A percentile compares a stretch with the other conserved stretches of the same genome.
These are phyloP conservation scores for Trichomalopsis sarcophagae DNA, from an alignment of 1,140 invertebrate genomes.

Conservation along the genomic window DNA sequence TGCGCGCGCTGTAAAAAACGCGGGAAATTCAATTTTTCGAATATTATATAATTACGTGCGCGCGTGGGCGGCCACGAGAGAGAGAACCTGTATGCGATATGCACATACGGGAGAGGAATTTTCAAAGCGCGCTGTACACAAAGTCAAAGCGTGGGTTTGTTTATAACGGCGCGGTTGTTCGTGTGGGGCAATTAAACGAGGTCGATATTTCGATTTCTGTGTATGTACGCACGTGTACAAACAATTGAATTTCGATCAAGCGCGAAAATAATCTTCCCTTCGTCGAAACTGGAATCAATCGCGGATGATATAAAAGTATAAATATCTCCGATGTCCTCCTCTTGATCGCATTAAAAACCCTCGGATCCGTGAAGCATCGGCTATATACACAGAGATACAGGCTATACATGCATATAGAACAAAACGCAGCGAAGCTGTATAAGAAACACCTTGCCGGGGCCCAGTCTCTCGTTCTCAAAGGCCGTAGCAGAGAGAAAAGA, in stretches of 20 bases:
- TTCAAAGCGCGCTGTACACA: background rate
- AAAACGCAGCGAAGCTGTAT: background rate
- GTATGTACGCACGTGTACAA: background rate
- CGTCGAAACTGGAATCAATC: background rate
- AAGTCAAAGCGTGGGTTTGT: constrained; percentile 6
- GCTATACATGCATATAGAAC: background rate
- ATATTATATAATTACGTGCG: background rate
- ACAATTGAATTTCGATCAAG: background rate
- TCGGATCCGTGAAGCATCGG: background rate
- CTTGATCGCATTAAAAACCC: background rate
- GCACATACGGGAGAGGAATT: background rate
- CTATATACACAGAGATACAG: no score
- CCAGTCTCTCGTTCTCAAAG: background rate
- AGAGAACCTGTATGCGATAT: background rate
- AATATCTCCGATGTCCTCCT: background rate
- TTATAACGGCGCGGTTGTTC: background rate
- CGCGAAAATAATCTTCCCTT: background rate
- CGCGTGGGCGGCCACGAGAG: background rate
- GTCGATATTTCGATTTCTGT: background rate
- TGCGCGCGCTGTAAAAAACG: background rate
- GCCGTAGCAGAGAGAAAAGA: background rate
- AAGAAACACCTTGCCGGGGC: background rate
- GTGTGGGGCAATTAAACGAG: constrained; percentile 15
- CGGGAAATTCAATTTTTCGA: constrained; percentile 1
- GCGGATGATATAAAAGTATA: background rate